These are phyloP conservation scores for Catonia carolina DNA, from an alignment of 2,888 invertebrate genomes.

Conservation along the genomic window DNA sequence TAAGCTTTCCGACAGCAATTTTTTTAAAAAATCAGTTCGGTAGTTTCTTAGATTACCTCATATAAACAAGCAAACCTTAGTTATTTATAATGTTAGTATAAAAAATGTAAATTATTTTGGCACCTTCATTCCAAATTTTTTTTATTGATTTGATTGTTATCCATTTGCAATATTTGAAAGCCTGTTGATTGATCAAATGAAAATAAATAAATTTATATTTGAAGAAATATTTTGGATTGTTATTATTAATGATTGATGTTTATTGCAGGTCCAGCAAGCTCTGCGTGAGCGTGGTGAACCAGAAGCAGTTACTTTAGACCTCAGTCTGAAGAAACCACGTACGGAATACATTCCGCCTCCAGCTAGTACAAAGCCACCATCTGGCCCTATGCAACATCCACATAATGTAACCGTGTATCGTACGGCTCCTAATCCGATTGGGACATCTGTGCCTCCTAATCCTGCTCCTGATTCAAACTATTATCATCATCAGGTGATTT, in stretches of 20 bases:
- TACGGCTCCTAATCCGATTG: constrained; percentile 26
- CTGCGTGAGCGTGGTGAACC: constrained; percentile 32
- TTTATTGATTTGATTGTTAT: too few relatives aligned
- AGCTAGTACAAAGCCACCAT: constrained; percentile 23
- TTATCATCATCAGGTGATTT: constrained; percentile 25
- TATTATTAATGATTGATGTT: neutral
- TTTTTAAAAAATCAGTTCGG: too few relatives aligned
- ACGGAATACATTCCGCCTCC: constrained; percentile 34
- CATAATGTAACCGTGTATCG: constrained; percentile 30
- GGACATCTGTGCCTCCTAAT: constrained; percentile 18
- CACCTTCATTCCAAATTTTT: too few relatives aligned
- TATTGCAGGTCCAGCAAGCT: constrained; percentile 26
- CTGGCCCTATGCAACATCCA: constrained; percentile 23
- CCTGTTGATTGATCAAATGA: too few relatives aligned
- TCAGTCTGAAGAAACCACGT: constrained; percentile 68
- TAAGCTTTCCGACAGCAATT: too few relatives aligned
- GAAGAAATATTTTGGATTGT: too few relatives aligned
- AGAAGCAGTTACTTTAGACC: constrained; percentile 59
- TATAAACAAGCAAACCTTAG: too few relatives aligned
- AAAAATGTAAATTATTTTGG: too few relatives aligned
- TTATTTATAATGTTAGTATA: too few relatives aligned
- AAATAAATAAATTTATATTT: too few relatives aligned
- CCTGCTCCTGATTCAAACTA: constrained; percentile 21
- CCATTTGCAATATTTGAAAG: too few relatives aligned
- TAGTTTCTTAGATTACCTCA: too few relatives aligned